Conservation (phyloP, 2,797 vertebrate genomes). For the Sebastes goodei region DNA sequence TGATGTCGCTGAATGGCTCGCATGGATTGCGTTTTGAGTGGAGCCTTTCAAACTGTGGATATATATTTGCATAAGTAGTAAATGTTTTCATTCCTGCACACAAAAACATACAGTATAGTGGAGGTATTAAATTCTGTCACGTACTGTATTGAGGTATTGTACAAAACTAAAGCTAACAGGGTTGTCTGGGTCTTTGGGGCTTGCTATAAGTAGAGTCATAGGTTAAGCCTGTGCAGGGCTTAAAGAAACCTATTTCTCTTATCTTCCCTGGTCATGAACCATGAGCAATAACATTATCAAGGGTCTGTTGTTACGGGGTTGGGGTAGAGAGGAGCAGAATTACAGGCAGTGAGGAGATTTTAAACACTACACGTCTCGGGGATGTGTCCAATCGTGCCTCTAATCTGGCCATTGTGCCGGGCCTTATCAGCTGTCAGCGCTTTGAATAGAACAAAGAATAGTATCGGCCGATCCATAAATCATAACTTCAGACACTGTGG, state of each 20-base stretch:
- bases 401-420: constrained; percentile 83
- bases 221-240: constrained; percentile 83
- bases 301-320: constrained; percentile 80
- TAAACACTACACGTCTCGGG: constrained; percentile 69
- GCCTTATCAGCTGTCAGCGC: constrained; percentile 74
- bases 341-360: constrained; percentile 79
- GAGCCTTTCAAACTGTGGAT: constrained; percentile 6
- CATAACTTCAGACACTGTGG: constrained; percentile 77
- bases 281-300: constrained; percentile 85
- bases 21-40: constrained; percentile 9
- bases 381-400: constrained; percentile 77
- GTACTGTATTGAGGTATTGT: constrained; percentile 58
- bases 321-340: constrained; percentile 74
- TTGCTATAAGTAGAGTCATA: constrained; percentile 82
- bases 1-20: not conserved
- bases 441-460: constrained; percentile 80
- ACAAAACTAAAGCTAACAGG: constrained; percentile 65
- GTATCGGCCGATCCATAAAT: constrained; percentile 79
- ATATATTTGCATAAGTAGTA: constrained; percentile 41
- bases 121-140: constrained; percentile 56
- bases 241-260: constrained; percentile 87
- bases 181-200: constrained; percentile 64
- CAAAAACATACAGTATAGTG: constrained; percentile 27
- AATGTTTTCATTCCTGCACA: constrained; percentile 27
- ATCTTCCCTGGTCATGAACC: constrained; percentile 82